A percentile compares a stretch with the other conserved stretches of the same genome.
Evolutionary conservation across 2,888 invertebrate species (phyloP).

Genomic region (Altica lythri): DNA sequence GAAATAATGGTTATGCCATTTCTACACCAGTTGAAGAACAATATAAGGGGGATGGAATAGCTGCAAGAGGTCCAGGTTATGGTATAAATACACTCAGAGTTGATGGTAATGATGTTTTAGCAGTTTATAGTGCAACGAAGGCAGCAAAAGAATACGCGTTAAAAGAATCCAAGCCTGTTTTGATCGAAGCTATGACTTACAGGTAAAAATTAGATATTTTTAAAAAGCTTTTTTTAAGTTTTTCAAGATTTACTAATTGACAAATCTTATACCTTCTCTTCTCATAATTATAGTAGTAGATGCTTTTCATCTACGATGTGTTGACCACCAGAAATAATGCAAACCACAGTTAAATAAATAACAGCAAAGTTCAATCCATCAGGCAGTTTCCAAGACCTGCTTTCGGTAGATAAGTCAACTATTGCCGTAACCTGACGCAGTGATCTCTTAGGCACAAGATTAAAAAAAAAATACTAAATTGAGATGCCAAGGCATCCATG

Average conservation of each 20-base stretch:
- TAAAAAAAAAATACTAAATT: too few relatives aligned
- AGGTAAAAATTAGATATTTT: slow-evolving; percentile 73
- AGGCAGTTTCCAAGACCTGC: too few relatives aligned
- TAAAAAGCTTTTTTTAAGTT: not conserved
- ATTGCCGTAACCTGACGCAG: too few relatives aligned
- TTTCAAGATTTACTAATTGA: not conserved
- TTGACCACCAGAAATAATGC: too few relatives aligned
- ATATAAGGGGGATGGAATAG: slow-evolving; percentile 95
- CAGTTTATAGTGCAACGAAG: slow-evolving; percentile 88
- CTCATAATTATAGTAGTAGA: too few relatives aligned
- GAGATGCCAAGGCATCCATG: too few relatives aligned
- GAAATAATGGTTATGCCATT: slow-evolving; percentile 99
- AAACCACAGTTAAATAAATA: too few relatives aligned
- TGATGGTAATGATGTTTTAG: slow-evolving; percentile 96
- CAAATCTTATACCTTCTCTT: not conserved
- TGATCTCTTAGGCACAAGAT: too few relatives aligned
- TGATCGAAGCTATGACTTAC: slow-evolving; percentile 98
- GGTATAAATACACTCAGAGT: slow-evolving; percentile 89
- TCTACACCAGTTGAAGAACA: slow-evolving; percentile 94
- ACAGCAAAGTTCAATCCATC: too few relatives aligned
- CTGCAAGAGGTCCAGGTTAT: slow-evolving; percentile 86
- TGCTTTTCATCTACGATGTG: too few relatives aligned
- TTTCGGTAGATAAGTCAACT: too few relatives aligned
- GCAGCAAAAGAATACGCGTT: slow-evolving; percentile 76
- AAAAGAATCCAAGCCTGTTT: slow-evolving; percentile 79